Evolutionary conservation across 2,113 vertebrate genomes (phyloP), one percentile per base, ranked within the genome.

Genomic region (Heterocephalus glaber): DNA sequence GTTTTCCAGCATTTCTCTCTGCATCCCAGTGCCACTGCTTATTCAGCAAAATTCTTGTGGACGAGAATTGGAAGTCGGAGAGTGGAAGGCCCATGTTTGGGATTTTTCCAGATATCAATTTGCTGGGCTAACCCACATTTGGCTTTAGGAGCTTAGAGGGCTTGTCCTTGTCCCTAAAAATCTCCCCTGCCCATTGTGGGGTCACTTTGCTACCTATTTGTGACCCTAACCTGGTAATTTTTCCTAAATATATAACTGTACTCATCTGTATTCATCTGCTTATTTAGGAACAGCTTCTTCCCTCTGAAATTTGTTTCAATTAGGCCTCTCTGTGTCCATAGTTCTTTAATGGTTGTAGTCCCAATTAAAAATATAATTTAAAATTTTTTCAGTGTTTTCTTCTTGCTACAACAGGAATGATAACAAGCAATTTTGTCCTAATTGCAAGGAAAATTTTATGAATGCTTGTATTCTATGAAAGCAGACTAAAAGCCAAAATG

Each of bases 61-160:
- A 33, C 4, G 17, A 86, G 74, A 86, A 66, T 47, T 80, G 63
- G 38, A 38, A 89, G 47, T 47, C 22, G 65, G 35, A 41, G 76
- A 96, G 20, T 20, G 38, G 24, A 85, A 65, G 35, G 28, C 41
- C 33, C 58, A 9, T 66, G 2, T 33, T 54, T 72, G 86, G 52
- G 28, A 60, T 13, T 52, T 86, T 95, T 76, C 74, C 58, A 82
- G 47, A 54, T 38, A 66, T 76, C 7, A 19, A 3, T 54, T 5
- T 86, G 47, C 63, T 41, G 63, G 52, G n/a, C 35, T 88, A 92
- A 92, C 68, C n/a, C 44, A 56, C 28, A 47, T 65, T 96, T 80
- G 49, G 35, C 22, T 61, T 56, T 47, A 77, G 30, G 68, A 80
- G 20, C 8, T 35, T 54, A 44, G 35, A 41, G 49, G 47, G 17